These are phyloP conservation scores for Mus spretus DNA, from an alignment of 2,797 vertebrate species.

Conservation along the genomic window DNA sequence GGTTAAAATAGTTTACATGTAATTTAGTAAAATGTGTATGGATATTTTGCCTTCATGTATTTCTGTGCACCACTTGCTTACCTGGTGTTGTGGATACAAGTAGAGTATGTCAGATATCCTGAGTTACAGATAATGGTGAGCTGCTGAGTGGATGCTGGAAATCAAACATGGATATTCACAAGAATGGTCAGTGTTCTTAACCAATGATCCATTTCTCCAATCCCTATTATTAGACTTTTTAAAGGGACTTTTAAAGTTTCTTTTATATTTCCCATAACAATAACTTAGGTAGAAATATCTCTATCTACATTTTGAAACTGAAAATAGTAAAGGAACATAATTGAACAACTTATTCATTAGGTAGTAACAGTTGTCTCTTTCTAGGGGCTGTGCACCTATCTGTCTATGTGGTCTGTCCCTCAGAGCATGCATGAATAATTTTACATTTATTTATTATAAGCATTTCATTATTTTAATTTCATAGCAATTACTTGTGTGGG, in stretches of 20 bases:
- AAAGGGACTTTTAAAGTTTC: not conserved
- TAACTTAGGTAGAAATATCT: not conserved
- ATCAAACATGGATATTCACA: not conserved
- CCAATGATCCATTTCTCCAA: not conserved
- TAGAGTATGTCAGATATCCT: not conserved
- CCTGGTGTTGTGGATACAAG: not conserved
- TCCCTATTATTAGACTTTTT: not conserved
- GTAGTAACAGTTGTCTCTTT: not conserved
- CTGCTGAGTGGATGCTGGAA: not conserved
- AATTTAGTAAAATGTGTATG: not conserved
- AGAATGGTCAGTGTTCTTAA: not conserved
- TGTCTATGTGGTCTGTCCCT: not conserved
- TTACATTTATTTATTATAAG: not conserved
- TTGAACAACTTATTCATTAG: conserved; percentile 5
- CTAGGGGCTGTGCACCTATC: not conserved
- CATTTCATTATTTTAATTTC: not conserved
- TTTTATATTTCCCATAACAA: not conserved
- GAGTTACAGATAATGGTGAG: not conserved
- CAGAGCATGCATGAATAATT: not conserved
- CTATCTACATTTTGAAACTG: not conserved
- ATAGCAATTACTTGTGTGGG: not conserved
- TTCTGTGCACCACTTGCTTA: not conserved
- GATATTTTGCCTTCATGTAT: not conserved
- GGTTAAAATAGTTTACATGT: not conserved
- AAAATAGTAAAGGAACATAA: conserved; percentile 6